phyloP scores from a whole-genome alignment of 2,113 vertebrate species.

The Toxotes chatareus region DNA sequence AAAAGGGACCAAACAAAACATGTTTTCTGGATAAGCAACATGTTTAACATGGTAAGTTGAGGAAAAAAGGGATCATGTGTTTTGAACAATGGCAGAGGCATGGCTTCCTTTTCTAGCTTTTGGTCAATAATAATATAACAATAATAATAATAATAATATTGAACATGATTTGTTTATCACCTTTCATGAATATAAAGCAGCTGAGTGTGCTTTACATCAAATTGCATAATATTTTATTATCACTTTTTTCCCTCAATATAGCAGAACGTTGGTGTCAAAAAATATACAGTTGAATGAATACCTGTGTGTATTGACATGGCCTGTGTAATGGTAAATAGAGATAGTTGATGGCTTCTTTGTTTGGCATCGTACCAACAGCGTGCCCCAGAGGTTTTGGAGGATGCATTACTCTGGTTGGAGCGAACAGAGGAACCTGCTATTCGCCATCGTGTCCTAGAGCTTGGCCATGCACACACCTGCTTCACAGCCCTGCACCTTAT shows the following conservation, averaged over 20 bases:
- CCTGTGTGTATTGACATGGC: background rate
- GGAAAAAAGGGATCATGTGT: background rate
- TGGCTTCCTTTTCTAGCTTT: background rate
- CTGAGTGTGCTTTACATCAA: too few species aligned
- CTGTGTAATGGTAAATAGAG: background rate
- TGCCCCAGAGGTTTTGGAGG: slow-evolving; percentile 1
- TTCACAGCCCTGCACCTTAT: slow-evolving; percentile 79
- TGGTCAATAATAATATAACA: too few species aligned
- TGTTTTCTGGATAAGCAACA: slow-evolving; percentile 61
- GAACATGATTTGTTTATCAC: too few species aligned
- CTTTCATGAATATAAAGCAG: too few species aligned
- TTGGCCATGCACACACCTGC: slow-evolving; percentile 61
- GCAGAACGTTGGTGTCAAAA: too few species aligned
- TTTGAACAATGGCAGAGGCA: background rate
- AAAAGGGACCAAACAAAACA: slow-evolving; percentile 42
- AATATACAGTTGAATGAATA: too few species aligned
- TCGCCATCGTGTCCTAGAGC: slow-evolving; percentile 65
- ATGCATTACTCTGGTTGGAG: slow-evolving; percentile 84
- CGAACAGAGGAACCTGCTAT: slow-evolving; percentile 72
- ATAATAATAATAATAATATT: too few species aligned
- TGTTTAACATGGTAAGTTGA: slow-evolving; percentile 73
- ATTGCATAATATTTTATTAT: too few species aligned
- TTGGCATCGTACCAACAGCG: slow-evolving; percentile 24
- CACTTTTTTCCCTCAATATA: too few species aligned
- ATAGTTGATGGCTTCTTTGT: background rate